Percentiles rank a stretch among this genome's conserved stretches.
phyloP scores from a whole-genome alignment of 2,113 vertebrate genomes.

The Ornithorhynchus anatinus region DNA sequence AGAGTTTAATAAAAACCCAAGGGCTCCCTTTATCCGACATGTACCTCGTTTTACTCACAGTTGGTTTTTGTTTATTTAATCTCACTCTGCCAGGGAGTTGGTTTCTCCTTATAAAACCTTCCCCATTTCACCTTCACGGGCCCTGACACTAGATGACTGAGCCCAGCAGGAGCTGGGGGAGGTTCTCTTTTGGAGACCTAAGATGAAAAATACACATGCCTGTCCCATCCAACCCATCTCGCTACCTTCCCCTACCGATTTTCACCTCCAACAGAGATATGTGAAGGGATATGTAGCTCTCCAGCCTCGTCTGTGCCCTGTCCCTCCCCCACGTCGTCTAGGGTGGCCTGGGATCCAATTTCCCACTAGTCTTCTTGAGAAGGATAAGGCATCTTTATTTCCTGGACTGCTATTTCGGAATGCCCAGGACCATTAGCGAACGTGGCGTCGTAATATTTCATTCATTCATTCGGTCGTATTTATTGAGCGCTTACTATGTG shows the following conservation, averaged over 20 bases:
- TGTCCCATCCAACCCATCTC: slow-evolving; percentile 41
- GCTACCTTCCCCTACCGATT: slow-evolving; percentile 50
- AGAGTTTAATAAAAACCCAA: background rate
- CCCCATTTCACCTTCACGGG: slow-evolving; percentile 47
- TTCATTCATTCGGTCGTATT: no score
- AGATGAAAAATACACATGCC: slow-evolving; percentile 44
- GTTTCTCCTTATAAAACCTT: slow-evolving; percentile 29
- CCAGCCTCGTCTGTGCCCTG: no score
- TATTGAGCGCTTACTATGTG: no score
- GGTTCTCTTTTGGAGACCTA: slow-evolving; percentile 19
- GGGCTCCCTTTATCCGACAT: background rate
- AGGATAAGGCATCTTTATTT: slow-evolving; percentile 56
- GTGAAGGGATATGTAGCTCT: no score
- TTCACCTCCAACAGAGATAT: slow-evolving; percentile 57
- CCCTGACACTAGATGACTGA: slow-evolving; percentile 41
- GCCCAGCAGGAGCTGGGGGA: slow-evolving; percentile 18
- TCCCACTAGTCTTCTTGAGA: slow-evolving; percentile 10
- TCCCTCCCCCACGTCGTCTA: no score
- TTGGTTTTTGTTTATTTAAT: background rate
- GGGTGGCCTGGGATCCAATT: no score
- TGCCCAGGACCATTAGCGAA: no score
- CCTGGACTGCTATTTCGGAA: no score
- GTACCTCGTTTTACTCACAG: background rate
- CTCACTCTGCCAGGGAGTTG: background rate
- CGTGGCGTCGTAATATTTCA: no score